Percentiles rank a stretch among this genome's conserved stretches.
Conservation (phyloP, 2,888 invertebrate species). For the Labia minor region DNA sequence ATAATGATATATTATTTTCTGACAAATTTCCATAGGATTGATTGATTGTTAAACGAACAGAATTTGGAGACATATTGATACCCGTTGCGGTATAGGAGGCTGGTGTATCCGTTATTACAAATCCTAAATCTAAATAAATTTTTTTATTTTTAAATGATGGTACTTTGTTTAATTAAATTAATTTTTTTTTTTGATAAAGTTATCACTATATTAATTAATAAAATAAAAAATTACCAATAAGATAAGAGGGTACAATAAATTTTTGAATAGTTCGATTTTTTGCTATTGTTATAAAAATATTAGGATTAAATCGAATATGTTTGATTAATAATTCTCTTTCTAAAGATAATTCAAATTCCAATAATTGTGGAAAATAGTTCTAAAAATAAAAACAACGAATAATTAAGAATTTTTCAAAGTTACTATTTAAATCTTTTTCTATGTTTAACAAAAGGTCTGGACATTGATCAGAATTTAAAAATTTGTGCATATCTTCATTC, state of each 20-base stretch:
- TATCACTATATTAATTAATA: no score
- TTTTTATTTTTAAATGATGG: no score
- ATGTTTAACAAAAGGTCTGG: no score
- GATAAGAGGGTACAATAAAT: slow-evolving; percentile 42
- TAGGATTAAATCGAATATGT: slow-evolving; percentile 38
- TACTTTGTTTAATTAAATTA: no score
- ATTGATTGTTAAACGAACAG: slow-evolving; percentile 38
- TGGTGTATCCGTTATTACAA: slow-evolving; percentile 41
- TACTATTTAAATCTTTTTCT: no score
- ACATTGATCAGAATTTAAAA: no score
- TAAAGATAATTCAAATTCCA: slow-evolving; percentile 51
- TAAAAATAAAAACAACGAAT: slow-evolving; percentile 27
- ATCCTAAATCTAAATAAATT: slow-evolving; percentile 40
- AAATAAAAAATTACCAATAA: slow-evolving; percentile 33
- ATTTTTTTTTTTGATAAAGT: no score
- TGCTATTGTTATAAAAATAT: slow-evolving; percentile 34
- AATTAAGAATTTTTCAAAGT: slow-evolving; percentile 19
- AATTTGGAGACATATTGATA: slow-evolving; percentile 46
- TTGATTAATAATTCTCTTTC: slow-evolving; percentile 39
- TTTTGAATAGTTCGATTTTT: slow-evolving; percentile 39
- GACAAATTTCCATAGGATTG: slow-evolving; percentile 21
- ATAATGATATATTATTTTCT: slow-evolving; percentile 32
- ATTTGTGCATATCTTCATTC: no score
- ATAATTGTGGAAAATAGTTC: slow-evolving; percentile 42
- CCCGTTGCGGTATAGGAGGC: slow-evolving; percentile 40